Evolutionary conservation across 2,888 invertebrate genomes (phyloP), one percentile per base, ranked within the genome.

Genomic region (Hydropsyche betteni): DNA sequence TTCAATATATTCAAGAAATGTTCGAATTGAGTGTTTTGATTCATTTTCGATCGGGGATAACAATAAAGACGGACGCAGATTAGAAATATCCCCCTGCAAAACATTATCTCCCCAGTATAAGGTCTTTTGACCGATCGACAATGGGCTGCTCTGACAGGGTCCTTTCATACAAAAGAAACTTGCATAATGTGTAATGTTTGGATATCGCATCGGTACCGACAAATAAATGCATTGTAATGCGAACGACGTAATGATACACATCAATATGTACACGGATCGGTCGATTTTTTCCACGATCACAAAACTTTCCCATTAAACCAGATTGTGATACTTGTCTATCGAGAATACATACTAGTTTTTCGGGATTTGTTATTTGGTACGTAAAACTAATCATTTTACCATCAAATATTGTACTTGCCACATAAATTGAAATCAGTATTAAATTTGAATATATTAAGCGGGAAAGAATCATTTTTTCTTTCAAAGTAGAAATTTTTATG

Each of bases 1-100:
- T 44, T 44, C 44, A 44, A 44, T 44, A 44, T 53, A 53, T 53
- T 53, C 53, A n/a, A 53, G 16, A 53, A 53, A 14, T 10, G 44
- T 69, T 12, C 14, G n/a, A 12, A 50, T 69, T 50, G 70, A 70
- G 70, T 70, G 70, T 70, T 50, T 70, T 53, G 70, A 70, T 70
- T 70, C 70, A 53, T 70, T 70, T 70, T 70, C 74, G 70, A 76
- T 76, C 58, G 16, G 70, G 61, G 55, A 64, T 58, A 70, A 76
- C 74, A 74, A 76, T 74, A 68, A 69, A 64, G 52, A 70, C 61
- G 74, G 74, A 51, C 74, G 53, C 34, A 76, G 70, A 76, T 77
- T 74, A 77, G 75, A 77, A 76, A 74, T 70, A 38, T 74, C 68
- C 69, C 38, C 61, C 70, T 38, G 73, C 52, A 53, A 44, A 44